phyloP scores from a whole-genome alignment of 2,888 invertebrate genomes.

The Phragmatobia fuliginosa region DNA sequence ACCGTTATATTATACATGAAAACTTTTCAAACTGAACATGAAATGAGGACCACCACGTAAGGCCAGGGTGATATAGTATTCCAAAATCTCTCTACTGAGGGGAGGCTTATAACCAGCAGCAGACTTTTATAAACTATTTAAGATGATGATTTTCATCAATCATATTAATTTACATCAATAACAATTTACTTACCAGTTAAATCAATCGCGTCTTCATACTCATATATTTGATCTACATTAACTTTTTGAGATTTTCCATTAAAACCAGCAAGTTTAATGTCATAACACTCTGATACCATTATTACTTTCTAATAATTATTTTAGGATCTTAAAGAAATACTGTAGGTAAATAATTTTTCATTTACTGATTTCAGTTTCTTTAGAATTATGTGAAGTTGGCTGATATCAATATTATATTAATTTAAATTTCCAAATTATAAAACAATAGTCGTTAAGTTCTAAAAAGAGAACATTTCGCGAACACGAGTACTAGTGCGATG shows the following conservation, averaged over 20 bases:
- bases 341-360: background rate
- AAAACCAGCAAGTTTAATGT: background rate
- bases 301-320: background rate
- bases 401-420: background rate
- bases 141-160: too few species aligned
- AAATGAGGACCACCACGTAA: too few species aligned
- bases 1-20: too few species aligned
- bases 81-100: too few species aligned
- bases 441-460: background rate
- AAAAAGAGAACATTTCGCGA: background rate
- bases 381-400: background rate
- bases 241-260: background rate
- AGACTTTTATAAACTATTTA: too few species aligned
- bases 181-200: constrained; percentile 35
- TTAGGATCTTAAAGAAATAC: background rate
- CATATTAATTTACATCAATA: too few species aligned
- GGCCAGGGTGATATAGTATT: too few species aligned
- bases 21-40: too few species aligned
- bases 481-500: background rate
- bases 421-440: background rate
- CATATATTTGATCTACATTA: constrained; percentile 32
- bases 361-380: background rate
- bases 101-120: too few species aligned
- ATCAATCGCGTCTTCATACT: constrained; percentile 62
- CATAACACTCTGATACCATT: constrained; percentile 8